Evolutionary conservation across 2,888 invertebrate genomes (phyloP), one percentile per base, ranked within the genome.

Genomic region (Invenusta paracnida): DNA sequence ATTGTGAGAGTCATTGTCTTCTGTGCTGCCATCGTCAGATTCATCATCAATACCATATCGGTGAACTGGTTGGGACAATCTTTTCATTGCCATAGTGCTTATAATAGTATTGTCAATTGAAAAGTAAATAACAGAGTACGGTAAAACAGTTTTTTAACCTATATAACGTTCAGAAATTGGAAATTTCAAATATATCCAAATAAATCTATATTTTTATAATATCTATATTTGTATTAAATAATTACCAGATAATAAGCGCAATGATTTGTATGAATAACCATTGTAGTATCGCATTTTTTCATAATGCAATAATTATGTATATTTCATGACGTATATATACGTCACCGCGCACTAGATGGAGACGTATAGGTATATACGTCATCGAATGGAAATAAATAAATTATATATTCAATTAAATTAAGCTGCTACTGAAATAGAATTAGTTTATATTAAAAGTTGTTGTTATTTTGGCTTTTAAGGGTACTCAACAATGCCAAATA

Each of bases 1-100:
- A 73, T 73, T 73, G 73, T 73, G 73, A 73, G 73, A 73, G 73
- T 73, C 73, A 73, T 73, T 73, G 73, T 73, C 73, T 73, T 73
- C 73, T 73, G 73, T 73, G 73, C 73, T 73, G 73, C 73, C 73
- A 73, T 73, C 73, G 2, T 73, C 73, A 73, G 73, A 73, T 73
- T 73, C 73, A 73, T 73, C 73, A 73, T 73, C 73, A 73, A 73
- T 73, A 73, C 73, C 73, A 73, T 73, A 73, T 73, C 23, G 73
- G 73, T 73, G 73, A 73, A 73, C 73, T 73, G 73, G 73, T 73
- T 73, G 5, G 73, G 73, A 73, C 73, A 73, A 73, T 73, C 73
- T 73, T 73, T 73, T 73, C 73, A 73, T 73, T 73, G 73, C 73
- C 73, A 73, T 73, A 73, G 73, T 73, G 73, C 73, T 73, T 73